phyloP scores from a whole-genome alignment of 2,888 invertebrate genomes.

The Ochlodes sylvanus region DNA sequence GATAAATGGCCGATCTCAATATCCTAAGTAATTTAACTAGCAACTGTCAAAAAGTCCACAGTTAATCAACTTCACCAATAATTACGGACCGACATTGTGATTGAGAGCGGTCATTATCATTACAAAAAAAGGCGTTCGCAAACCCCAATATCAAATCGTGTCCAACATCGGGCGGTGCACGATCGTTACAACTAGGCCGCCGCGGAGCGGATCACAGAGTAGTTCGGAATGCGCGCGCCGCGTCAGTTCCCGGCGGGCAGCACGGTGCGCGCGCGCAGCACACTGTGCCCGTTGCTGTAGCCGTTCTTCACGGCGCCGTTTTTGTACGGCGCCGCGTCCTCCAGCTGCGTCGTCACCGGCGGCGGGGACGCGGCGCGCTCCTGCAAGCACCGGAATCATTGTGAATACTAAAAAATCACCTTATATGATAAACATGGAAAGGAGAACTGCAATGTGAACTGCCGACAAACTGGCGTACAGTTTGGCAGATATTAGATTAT shows the following conservation, averaged over 20 bases:
- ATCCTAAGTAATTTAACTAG: too few relatives aligned
- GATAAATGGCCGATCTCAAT: too few relatives aligned
- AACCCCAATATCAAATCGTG: not conserved
- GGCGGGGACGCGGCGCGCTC: conserved; percentile 61
- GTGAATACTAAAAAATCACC: too few relatives aligned
- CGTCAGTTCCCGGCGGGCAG: conserved; percentile 30
- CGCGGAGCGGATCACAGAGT: conserved; percentile 61
- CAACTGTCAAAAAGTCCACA: too few relatives aligned
- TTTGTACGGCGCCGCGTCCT: conserved; percentile 58
- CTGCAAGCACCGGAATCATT: conserved; percentile 47
- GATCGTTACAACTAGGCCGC: conserved; percentile 30
- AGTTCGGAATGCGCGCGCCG: conserved; percentile 55
- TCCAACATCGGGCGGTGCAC: conserved; percentile 37
- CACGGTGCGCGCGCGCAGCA: conserved; percentile 56
- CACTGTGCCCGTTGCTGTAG: conserved; percentile 69
- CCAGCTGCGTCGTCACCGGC: conserved; percentile 52
- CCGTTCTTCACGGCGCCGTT: conserved; percentile 72
- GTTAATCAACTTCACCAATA: too few relatives aligned
- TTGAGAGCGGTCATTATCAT: too few relatives aligned
- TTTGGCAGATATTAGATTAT: too few relatives aligned
- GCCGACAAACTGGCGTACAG: too few relatives aligned
- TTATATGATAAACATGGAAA: too few relatives aligned
- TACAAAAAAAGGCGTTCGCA: too few relatives aligned
- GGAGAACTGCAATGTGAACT: too few relatives aligned
- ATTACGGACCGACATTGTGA: too few relatives aligned